Base-by-base conservation (phyloP, 2,888 invertebrate genomes). In the Drosophila formosana region DNA sequence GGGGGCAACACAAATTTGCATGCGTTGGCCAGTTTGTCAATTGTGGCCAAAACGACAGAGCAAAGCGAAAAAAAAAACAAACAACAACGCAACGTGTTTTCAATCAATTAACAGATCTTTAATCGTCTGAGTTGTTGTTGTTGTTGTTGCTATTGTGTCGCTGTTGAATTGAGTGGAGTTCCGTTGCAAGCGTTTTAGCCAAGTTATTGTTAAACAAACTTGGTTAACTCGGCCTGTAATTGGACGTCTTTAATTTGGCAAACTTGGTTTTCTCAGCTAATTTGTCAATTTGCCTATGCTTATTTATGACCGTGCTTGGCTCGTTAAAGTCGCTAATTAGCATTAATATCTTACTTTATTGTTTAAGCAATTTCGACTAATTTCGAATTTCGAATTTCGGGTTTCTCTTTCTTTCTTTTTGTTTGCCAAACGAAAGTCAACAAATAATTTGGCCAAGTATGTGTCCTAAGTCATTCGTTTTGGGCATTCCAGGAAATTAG, bases 201-300 rank as follows among this genome's bases (percentile, higher is more conserved):
- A 50, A 53, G 13, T 41, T 56, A n/a, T 43, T 41, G 46, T 25
- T 56, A 34, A 56, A 56, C 55, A 56, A 56, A 56, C 43, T 32
- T 13, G 45, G 18, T 7, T 18, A 45, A 13, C 28, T 66, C 70
- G 13, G 46, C 13, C 52, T 66, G 72, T 77, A 80, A 79, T 82
- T 82, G 75, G 62, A 9, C 13, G 52, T 52, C 52, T 39, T 8
- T 34, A 56, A 56, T 56, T 56, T 32, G 45, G 65, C 74, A 68
- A 85, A 75, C 74, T 69, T 65, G 75, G 43, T 64, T 69, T 65
- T 58, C 75, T 47, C 8, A 61, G 67, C 72, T 81, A 85, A 84
- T 89, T 85, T 85, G 80, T 85, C 86, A 85, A 85, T 89, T 85
- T 88, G 72, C 65, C 79, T 69, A 72, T 60, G 79, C 79, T 75